Conservation (phyloP, 2,888 invertebrate genomes). For the Magallana nippona region DNA sequence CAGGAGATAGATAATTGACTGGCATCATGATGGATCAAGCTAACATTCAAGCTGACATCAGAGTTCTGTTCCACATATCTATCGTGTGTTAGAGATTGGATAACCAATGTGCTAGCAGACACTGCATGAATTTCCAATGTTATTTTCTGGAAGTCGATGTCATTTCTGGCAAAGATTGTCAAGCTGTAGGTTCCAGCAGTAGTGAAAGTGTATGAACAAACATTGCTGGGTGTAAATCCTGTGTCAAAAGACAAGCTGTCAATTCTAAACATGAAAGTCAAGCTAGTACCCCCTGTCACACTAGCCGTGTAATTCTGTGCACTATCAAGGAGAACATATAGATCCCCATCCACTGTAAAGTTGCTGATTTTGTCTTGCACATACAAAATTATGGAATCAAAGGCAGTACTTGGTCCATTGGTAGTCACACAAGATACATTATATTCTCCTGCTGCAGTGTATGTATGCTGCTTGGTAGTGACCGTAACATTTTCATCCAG, state of each 20-base stretch:
- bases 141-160: conserved; percentile 44
- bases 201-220: conserved; percentile 45
- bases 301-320: conserved; percentile 49
- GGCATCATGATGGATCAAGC: conserved; percentile 53
- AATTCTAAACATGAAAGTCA: conserved; percentile 51
- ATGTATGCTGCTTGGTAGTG: conserved; percentile 49
- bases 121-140: conserved; percentile 51
- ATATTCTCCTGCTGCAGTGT: conserved; percentile 49
- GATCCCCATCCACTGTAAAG: conserved; percentile 49
- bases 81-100: conserved; percentile 34
- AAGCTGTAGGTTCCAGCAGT: conserved; percentile 52
- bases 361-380: conserved; percentile 54
- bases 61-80: conserved; percentile 46
- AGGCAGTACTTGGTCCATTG: conserved; percentile 53
- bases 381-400: conserved; percentile 41
- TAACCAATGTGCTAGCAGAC: conserved; percentile 47
- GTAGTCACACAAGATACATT: conserved; percentile 52
- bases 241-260: conserved; percentile 49
- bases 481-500: conserved; percentile 1
- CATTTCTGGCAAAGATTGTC: conserved; percentile 54
- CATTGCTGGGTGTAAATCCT: conserved; percentile 35
- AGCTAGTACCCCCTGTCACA: conserved; percentile 50
- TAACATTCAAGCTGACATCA: conserved; percentile 42
- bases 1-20: conserved; percentile 49
- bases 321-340: conserved; percentile 46